Evolutionary conservation across 2,888 invertebrate genomes (phyloP).

Genomic region (Cremastinae sp.): DNA sequence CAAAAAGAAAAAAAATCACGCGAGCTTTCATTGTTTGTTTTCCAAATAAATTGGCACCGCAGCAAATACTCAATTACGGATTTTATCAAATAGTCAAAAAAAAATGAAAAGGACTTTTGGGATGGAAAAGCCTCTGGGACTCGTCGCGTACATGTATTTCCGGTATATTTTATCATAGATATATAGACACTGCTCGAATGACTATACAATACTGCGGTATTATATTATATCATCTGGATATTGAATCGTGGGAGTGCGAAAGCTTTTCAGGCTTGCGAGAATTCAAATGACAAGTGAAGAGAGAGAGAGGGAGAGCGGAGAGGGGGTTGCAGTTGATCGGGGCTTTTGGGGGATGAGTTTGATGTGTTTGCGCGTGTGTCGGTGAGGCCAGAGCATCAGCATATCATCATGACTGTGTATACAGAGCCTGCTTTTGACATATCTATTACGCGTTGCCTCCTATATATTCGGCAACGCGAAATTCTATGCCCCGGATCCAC

Average conservation of each 20-base stretch:
- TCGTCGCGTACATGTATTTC: background rate
- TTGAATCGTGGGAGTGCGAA: slow-evolving; percentile 46
- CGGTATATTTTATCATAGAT: background rate
- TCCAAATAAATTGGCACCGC: too few species aligned
- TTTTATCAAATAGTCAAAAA: too few species aligned
- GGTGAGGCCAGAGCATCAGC: slow-evolving; percentile 66
- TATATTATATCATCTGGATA: slow-evolving; percentile 43
- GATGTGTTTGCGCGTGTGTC: slow-evolving; percentile 41
- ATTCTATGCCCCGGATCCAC: slow-evolving; percentile 67
- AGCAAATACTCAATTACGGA: too few species aligned
- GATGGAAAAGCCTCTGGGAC: background rate
- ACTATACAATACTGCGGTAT: slow-evolving; percentile 25
- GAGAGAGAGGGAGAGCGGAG: slow-evolving; percentile 31
- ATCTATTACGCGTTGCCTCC: slow-evolving; percentile 79
- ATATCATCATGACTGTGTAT: slow-evolving; percentile 76
- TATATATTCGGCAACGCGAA: slow-evolving; percentile 76
- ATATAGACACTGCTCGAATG: background rate
- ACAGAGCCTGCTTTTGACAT: slow-evolving; percentile 77
- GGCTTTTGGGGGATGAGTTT: slow-evolving; percentile 13
- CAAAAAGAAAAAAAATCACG: too few species aligned
- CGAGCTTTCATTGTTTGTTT: too few species aligned
- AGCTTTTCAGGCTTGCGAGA: slow-evolving; percentile 37
- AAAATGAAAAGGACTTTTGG: too few species aligned
- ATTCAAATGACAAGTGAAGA: slow-evolving; percentile 49
- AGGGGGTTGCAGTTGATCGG: slow-evolving; percentile 1